Evolutionary conservation across 2,797 vertebrate species (phyloP).

Genomic region (Potorous gilbertii): DNA sequence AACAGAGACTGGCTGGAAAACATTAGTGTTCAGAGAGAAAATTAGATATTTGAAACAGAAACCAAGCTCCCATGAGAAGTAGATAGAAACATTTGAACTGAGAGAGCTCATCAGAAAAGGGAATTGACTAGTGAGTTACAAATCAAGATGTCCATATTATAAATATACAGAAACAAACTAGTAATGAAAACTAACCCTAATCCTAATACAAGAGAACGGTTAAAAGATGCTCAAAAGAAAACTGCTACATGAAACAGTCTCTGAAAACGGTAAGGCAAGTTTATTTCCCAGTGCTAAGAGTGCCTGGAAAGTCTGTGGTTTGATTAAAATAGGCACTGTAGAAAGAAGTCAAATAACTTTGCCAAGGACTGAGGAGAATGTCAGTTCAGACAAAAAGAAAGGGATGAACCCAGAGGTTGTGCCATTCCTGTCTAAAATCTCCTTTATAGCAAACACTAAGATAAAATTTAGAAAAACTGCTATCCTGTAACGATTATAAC

Average conservation of each 20-base stretch:
- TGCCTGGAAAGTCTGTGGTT: background rate
- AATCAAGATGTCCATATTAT: no score
- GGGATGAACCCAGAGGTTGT: no score
- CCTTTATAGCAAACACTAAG: no score
- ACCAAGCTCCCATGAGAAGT: background rate
- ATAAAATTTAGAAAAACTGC: no score
- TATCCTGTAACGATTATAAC: no score
- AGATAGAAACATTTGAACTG: background rate
- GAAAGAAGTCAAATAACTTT: background rate
- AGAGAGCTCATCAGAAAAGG: background rate
- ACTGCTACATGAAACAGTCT: background rate
- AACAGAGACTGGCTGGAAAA: background rate
- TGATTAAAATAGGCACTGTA: background rate
- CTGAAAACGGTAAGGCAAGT: background rate
- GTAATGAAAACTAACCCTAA: background rate
- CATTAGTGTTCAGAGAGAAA: background rate
- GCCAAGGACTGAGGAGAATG: background rate
- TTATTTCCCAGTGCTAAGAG: background rate
- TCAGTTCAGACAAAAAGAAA: background rate
- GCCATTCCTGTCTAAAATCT: no score
- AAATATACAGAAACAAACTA: background rate
- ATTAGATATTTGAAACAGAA: background rate
- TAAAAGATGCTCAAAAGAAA: background rate
- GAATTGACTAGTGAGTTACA: no score
- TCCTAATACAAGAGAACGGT: background rate